These are phyloP conservation scores for Andrena camellia DNA, from an alignment of 2,888 invertebrate species.

Conservation along the genomic window DNA sequence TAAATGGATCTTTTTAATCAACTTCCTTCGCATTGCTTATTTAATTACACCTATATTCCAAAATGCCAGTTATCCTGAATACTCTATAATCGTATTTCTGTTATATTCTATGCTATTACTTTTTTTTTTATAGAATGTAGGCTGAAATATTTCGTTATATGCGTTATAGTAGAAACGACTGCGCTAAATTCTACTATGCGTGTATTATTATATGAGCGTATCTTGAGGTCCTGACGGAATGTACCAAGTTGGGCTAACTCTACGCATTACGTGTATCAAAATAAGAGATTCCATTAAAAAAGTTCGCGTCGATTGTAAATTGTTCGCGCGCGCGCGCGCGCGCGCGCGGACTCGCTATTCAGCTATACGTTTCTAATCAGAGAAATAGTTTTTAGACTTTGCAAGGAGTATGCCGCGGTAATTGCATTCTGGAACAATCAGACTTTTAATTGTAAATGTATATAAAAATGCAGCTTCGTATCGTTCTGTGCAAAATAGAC, in stretches of 20 bases:
- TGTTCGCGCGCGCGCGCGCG: conserved; percentile 20
- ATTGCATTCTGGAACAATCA: conserved; percentile 30
- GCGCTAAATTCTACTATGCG: conserved; percentile 24
- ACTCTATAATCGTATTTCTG: conserved; percentile 8
- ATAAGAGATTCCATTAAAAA: conserved; percentile 43
- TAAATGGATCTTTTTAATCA: neutral
- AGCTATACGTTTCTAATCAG: conserved; percentile 8
- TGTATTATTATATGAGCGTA: conserved; percentile 51
- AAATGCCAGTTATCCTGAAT: neutral
- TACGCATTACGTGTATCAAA: conserved; percentile 40
- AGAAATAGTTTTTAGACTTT: conserved; percentile 43
- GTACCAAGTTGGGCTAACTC: conserved; percentile 54
- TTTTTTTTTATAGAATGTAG: conserved; percentile 12
- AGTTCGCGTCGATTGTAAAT: conserved; percentile 33
- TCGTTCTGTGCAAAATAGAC: conserved; percentile 34
- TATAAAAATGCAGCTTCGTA: conserved; percentile 16
- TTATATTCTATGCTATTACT: conserved; percentile 7
- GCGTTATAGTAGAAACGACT: conserved; percentile 55
- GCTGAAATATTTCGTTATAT: conserved; percentile 13
- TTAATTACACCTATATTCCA: neutral
- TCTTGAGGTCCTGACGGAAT: conserved; percentile 60
- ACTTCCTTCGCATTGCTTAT: neutral
- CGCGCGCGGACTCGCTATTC: conserved; percentile 9
- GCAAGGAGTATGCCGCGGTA: conserved; percentile 28
- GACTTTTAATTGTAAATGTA: conserved; percentile 2